Evolutionary conservation across 2,113 vertebrate genomes (phyloP).

Genomic region (Sander vitreus): DNA sequence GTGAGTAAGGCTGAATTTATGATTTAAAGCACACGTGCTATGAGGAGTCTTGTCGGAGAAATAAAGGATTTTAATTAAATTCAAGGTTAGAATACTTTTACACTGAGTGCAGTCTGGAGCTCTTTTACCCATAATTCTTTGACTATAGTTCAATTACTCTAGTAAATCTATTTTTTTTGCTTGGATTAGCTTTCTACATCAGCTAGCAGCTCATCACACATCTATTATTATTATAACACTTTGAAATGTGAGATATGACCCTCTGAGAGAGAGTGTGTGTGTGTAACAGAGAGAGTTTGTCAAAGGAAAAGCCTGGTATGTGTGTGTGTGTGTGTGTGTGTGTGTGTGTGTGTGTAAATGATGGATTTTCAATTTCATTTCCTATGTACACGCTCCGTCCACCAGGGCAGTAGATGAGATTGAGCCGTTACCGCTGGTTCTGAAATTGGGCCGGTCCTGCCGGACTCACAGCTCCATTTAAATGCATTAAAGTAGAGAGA

Average conservation of each 20-base stretch:
- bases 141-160: slow-evolving; percentile 74
- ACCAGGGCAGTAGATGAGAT: slow-evolving; percentile 78
- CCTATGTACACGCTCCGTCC: slow-evolving; percentile 73
- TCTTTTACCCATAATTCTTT: slow-evolving; percentile 64
- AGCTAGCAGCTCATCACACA: slow-evolving; percentile 75
- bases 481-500: slow-evolving; percentile 82
- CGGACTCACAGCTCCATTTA: slow-evolving; percentile 81
- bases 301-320: slow-evolving; percentile 21
- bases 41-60: slow-evolving; percentile 27
- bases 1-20: background rate
- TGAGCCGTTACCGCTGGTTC: slow-evolving; percentile 73
- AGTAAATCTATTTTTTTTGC: slow-evolving; percentile 73
- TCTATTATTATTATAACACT: slow-evolving; percentile 69
- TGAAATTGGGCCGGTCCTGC: slow-evolving; percentile 76
- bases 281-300: slow-evolving; percentile 24
- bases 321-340: slow-evolving; percentile 16
- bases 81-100: slow-evolving; percentile 71
- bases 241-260: slow-evolving; percentile 75
- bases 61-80: slow-evolving; percentile 73
- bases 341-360: slow-evolving; percentile 45
- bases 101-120: slow-evolving; percentile 36
- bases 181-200: slow-evolving; percentile 77
- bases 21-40: slow-evolving; percentile 51
- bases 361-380: slow-evolving; percentile 82
- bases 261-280: slow-evolving; percentile 14